phyloP scores from a whole-genome alignment of 2,797 vertebrate genomes.

The Chlorospingus semifuscus region DNA sequence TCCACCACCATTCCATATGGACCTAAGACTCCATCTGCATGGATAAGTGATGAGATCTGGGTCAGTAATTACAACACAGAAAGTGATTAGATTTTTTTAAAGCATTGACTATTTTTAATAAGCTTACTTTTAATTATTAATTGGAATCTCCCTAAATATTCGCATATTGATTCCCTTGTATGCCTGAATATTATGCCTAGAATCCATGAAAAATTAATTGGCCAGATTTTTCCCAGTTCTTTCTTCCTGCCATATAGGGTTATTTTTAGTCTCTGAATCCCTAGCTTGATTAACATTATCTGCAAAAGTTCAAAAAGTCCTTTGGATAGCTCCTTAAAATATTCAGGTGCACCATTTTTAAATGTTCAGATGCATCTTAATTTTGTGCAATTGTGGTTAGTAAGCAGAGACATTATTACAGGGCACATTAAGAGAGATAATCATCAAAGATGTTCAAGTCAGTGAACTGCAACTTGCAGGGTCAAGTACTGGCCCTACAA shows the following conservation, averaged over 20 bases:
- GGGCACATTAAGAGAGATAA: background rate
- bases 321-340: conserved; percentile 7
- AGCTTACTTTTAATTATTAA: conserved; percentile 43
- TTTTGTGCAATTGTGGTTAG: background rate
- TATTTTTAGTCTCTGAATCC: conserved; percentile 34
- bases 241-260: background rate
- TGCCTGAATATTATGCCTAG: conserved; percentile 24
- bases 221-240: conserved; percentile 14
- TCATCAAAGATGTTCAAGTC: background rate
- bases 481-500: background rate
- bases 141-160: conserved; percentile 41
- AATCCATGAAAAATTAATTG: conserved; percentile 34
- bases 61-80: conserved; percentile 20
- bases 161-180: background rate
- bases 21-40: background rate
- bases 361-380: background rate
- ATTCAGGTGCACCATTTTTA: conserved; percentile 12
- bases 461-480: background rate
- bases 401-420: conserved; percentile 5
- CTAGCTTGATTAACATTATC: conserved; percentile 4
- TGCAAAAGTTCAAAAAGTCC: conserved; percentile 25
- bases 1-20: background rate
- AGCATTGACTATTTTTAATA: conserved; percentile 15
- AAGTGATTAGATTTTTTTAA: background rate
- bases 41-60: background rate